phyloP scores from a whole-genome alignment of 2,113 vertebrate genomes.

The Turnix velox region DNA sequence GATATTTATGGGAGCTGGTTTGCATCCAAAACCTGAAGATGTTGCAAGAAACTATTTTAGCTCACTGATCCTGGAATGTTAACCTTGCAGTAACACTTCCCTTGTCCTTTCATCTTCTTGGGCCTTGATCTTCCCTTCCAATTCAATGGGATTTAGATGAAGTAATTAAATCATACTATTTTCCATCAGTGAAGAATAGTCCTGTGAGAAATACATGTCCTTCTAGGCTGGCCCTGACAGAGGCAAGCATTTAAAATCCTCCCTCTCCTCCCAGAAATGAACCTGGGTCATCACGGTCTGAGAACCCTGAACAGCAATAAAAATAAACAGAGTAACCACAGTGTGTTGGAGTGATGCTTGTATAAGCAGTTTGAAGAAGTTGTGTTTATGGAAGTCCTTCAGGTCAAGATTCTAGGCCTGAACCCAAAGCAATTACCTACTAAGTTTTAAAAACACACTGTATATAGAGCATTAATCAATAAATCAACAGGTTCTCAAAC shows the following conservation, averaged over 20 bases:
- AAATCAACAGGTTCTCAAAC: slow-evolving; percentile 66
- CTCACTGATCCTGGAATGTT: slow-evolving; percentile 28
- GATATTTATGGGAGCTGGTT: slow-evolving; percentile 4
- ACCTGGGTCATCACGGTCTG: slow-evolving; percentile 64
- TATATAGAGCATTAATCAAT: slow-evolving; percentile 63
- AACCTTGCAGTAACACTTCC: slow-evolving; percentile 1
- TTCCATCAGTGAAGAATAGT: slow-evolving; percentile 21
- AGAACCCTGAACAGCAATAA: slow-evolving; percentile 71
- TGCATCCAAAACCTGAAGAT: neutral
- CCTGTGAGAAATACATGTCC: slow-evolving; percentile 41
- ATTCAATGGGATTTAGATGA: slow-evolving; percentile 15
- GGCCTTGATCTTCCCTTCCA: slow-evolving; percentile 44
- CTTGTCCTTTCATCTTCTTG: slow-evolving; percentile 11
- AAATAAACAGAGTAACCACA: slow-evolving; percentile 82
- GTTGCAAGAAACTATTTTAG: slow-evolving; percentile 25
- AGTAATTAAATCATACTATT: slow-evolving; percentile 43
- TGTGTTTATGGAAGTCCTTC: slow-evolving; percentile 70
- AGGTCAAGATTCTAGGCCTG: slow-evolving; percentile 65
- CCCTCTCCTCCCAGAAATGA: slow-evolving; percentile 32
- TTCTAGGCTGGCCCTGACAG: slow-evolving; percentile 51
- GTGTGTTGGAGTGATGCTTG: slow-evolving; percentile 70
- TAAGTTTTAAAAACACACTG: slow-evolving; percentile 64
- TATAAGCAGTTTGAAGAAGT: slow-evolving; percentile 74
- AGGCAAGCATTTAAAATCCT: slow-evolving; percentile 63
- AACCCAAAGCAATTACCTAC: slow-evolving; percentile 60